These are phyloP conservation scores for Incurvaria masculella DNA, from an alignment of 2,888 invertebrate genomes.

Conservation along the genomic window DNA sequence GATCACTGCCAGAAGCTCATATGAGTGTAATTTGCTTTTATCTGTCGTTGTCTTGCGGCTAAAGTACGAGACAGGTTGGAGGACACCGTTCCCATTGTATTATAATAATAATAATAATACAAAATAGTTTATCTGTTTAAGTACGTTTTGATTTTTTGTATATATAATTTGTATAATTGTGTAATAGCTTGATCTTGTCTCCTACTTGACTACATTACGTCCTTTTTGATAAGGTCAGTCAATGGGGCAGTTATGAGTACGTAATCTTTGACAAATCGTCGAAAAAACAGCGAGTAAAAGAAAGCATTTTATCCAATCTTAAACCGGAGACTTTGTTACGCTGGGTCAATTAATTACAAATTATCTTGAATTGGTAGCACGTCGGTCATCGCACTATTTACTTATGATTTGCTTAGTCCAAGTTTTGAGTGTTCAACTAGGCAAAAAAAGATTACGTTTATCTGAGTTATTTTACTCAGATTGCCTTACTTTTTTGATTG, in stretches of 20 bases:
- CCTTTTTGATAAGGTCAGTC: constrained; percentile 5
- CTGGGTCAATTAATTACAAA: too few species aligned
- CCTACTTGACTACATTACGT: not conserved
- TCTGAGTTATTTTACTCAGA: too few species aligned
- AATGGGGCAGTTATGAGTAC: not conserved
- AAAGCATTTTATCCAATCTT: too few species aligned
- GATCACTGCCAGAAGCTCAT: constrained; percentile 19
- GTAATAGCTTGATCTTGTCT: not conserved
- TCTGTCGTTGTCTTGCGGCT: constrained; percentile 16
- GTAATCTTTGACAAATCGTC: not conserved
- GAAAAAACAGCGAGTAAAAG: too few species aligned
- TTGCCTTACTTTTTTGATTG: too few species aligned
- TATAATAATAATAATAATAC: constrained; percentile 19
- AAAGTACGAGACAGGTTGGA: constrained; percentile 18
- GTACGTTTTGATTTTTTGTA: constrained; percentile 16
- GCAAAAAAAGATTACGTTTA: too few species aligned
- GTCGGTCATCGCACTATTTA: too few species aligned
- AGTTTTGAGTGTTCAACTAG: too few species aligned
- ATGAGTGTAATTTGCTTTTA: constrained; percentile 19
- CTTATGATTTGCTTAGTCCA: too few species aligned
- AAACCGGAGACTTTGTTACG: too few species aligned
- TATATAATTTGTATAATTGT: not conserved
- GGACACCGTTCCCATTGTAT: constrained; percentile 13
- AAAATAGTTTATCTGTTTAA: constrained; percentile 17
- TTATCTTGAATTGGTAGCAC: too few species aligned